These are phyloP conservation scores for Globodera ellingtonae DNA, from an alignment of 1,140 invertebrate genomes.

Conservation along the genomic window DNA sequence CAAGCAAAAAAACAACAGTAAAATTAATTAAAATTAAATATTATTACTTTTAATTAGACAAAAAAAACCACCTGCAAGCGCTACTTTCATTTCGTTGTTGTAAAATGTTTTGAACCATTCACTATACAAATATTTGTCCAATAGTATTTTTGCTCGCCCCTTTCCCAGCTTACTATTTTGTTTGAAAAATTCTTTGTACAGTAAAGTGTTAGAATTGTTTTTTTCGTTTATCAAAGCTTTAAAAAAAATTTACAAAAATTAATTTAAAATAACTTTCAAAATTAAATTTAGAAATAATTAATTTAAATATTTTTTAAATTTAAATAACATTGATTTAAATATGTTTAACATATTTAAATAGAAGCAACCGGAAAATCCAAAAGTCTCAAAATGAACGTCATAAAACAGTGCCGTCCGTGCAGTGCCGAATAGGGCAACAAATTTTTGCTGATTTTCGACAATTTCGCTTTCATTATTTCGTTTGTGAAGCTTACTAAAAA, in stretches of 20 bases:
- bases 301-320: no score
- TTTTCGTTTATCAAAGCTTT: background rate
- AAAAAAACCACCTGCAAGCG: no score
- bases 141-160: background rate
- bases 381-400: background rate
- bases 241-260: background rate
- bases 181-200: background rate
- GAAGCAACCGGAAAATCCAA: background rate
- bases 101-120: background rate
- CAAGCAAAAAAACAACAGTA: no score
- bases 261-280: no score
- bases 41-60: no score
- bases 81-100: background rate
- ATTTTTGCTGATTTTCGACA: background rate
- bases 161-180: background rate
- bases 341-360: no score
- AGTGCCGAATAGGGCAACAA: background rate
- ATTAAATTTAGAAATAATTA: no score
- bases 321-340: background rate
- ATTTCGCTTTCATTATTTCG: background rate
- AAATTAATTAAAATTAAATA: no score
- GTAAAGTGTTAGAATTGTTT: background rate
- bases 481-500: background rate
- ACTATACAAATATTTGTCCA: constrained; percentile 1
- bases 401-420: background rate